Evolutionary conservation across 2,797 vertebrate species (phyloP).

Genomic region (Acipenser ruthenus): DNA sequence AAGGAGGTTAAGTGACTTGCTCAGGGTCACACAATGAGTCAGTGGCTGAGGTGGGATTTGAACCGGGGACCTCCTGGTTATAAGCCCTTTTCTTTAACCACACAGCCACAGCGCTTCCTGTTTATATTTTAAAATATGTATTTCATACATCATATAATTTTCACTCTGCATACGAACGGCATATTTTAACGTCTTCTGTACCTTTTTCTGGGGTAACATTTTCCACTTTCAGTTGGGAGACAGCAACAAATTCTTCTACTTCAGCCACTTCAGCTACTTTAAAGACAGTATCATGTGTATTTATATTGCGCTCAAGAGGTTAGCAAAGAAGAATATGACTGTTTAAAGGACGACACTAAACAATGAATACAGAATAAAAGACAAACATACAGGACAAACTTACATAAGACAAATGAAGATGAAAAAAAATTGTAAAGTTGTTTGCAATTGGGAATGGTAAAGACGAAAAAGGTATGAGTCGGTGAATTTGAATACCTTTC

Average conservation of each 20-base stretch:
- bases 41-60: too few relatives aligned
- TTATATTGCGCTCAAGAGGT: neutral
- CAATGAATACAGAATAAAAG: conserved; percentile 4
- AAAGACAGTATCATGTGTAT: conserved; percentile 36
- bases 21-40: too few relatives aligned
- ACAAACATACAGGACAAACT: neutral
- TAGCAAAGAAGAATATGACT: neutral
- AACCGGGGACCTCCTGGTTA: too few relatives aligned
- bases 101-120: too few relatives aligned
- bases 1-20: too few relatives aligned
- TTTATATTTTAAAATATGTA: too few relatives aligned
- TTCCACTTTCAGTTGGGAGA: conserved; percentile 23
- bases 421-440: neutral
- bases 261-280: conserved; percentile 61
- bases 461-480: neutral
- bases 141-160: too few relatives aligned
- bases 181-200: conserved; percentile 26
- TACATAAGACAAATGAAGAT: neutral
- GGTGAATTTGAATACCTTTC: neutral
- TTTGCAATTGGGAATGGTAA: conserved; percentile 4
- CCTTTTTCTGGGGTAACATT: conserved; percentile 36
- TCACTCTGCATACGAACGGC: too few relatives aligned
- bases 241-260: conserved; percentile 45
- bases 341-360: neutral
- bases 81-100: too few relatives aligned